A percentile compares a stretch with the other conserved stretches of the same genome.
Conservation (phyloP, 2,113 vertebrate species). For the Thamnophis sirtalis region DNA sequence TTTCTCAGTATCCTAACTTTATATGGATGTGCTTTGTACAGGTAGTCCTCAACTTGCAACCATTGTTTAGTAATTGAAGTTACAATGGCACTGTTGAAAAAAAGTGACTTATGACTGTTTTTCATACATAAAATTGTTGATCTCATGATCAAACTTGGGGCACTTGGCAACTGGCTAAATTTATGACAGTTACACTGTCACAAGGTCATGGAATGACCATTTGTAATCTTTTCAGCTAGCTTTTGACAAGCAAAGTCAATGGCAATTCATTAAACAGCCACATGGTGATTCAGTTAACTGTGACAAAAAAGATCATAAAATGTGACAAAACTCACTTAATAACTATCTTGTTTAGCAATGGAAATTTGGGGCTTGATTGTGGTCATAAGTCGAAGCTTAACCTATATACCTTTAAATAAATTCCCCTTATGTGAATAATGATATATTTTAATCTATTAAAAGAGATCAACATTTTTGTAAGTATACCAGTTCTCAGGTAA, state of each 20-base stretch:
- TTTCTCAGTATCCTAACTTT: neutral
- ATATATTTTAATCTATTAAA: neutral
- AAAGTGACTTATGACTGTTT: neutral
- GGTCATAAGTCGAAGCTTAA: neutral
- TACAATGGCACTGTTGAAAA: neutral
- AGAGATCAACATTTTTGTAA: neutral
- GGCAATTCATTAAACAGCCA: neutral
- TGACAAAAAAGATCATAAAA: neutral
- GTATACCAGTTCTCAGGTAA: neutral
- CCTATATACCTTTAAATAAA: neutral
- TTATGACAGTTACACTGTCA: neutral
- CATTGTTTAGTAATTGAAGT: neutral
- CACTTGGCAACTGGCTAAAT: neutral
- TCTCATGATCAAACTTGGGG: neutral
- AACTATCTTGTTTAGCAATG: no score
- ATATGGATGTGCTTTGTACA: neutral
- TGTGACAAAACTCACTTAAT: neutral
- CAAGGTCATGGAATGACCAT: neutral
- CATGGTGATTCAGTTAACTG: neutral
- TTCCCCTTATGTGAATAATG: neutral
- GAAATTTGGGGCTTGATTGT: neutral
- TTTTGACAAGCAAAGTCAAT: neutral
- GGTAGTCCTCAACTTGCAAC: neutral
- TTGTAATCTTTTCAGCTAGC: neutral
- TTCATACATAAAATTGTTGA: neutral